phyloP scores from a whole-genome alignment of 2,113 vertebrate species.

The Ramphastos sulfuratus region DNA sequence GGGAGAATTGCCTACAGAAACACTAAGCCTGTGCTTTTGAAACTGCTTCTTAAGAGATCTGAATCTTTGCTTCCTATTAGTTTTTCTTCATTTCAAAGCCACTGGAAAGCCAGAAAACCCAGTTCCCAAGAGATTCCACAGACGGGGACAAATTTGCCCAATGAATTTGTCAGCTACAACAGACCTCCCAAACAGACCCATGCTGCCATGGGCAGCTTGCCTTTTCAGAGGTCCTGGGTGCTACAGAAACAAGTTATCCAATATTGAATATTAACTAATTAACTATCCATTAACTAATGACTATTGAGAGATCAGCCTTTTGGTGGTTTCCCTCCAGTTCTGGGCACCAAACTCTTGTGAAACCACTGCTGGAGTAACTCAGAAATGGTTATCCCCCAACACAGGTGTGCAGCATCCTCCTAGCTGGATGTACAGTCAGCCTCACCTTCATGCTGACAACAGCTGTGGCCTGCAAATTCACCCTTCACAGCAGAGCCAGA shows the following conservation, averaged over 20 bases:
- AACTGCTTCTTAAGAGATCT: neutral
- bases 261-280: neutral
- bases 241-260: neutral
- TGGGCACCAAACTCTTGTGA: neutral
- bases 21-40: neutral
- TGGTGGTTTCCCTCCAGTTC: neutral
- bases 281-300: neutral
- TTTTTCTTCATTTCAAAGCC: neutral
- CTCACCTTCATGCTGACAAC: neutral
- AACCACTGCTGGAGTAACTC: rapidly evolving
- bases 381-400: neutral
- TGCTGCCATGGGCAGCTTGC: neutral
- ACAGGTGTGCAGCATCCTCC: neutral
- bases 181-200: neutral
- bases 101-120: neutral
- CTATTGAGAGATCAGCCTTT: neutral
- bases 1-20: neutral
- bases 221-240: neutral
- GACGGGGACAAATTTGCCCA: neutral
- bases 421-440: neutral
- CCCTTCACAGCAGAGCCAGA: neutral
- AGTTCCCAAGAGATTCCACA: neutral
- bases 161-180: neutral
- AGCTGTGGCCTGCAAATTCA: neutral
- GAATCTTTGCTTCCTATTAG: neutral